Evolutionary conservation across 2,888 invertebrate species (phyloP), one percentile per base, ranked within the genome.

Genomic region (Eupsilia transversa): DNA sequence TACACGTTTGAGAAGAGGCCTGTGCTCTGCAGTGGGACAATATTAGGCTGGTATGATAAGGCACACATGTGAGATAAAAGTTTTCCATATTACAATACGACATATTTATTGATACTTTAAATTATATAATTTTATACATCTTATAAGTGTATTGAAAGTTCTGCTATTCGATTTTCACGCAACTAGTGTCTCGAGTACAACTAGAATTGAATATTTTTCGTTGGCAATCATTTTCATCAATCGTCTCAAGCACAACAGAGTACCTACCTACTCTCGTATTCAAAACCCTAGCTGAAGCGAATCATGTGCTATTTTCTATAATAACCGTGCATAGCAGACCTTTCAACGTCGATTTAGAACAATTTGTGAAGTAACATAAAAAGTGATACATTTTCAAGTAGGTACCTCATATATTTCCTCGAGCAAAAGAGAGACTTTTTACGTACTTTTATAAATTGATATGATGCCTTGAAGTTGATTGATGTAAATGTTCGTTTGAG

Each of bases 401-500:
- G 38, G 38, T n/a, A n/a, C 17, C n/a, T 41, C 49, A 80, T 57
- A 49, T 43, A 57, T 79, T 57, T 49, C 20, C 12, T 27, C 17
- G 72, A 30, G 57, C 49, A 35, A 57, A 56, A 33, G 30, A 77
- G 46, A 63, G 33, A 46, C 23, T 56, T 72, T 79, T 30, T 52
- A n/a, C 52, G n/a, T 81, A 20, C 80, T 63, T 63, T 61, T 81
- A 46, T 76, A 79, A 75, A 63, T 81, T 52, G 35, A 43, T 52
- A 63, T 52, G 56, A 63, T 74, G 75, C 30, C 63, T 72, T 79
- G 80, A 79, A 60, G 76, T 68, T 81, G 80, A 80, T 78, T 78
- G 74, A 80, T 74, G 74, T 80, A 61, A 80, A 66, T 17, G 27
- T 79, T 61, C 66, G 27, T 56, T 46, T 68, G 76, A 57, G 67